Percentiles rank a stretch among this genome's conserved stretches.
phyloP scores from a whole-genome alignment of 2,113 vertebrate genomes.

The Hippocampus guttulatus region DNA sequence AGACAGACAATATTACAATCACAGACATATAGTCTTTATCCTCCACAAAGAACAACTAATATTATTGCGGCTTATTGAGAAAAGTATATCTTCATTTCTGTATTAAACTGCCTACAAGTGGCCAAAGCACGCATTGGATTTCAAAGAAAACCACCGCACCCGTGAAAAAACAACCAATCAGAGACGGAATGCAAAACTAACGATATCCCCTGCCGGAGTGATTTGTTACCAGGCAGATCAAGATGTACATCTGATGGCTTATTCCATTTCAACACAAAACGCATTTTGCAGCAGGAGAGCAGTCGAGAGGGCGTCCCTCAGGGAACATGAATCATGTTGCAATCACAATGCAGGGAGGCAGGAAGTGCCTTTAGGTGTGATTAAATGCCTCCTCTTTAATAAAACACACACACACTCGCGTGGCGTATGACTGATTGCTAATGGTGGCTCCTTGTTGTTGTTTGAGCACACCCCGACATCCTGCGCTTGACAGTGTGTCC shows the following conservation, averaged over 20 bases:
- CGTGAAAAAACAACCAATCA: too few relatives aligned
- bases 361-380: neutral
- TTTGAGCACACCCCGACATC: neutral
- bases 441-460: neutral
- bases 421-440: neutral
- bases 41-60: neutral
- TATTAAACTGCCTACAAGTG: neutral
- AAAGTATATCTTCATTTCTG: neutral
- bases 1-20: neutral
- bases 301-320: neutral
- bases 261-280: constrained; percentile 9
- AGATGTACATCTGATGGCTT: constrained; percentile 3
- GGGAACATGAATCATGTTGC: constrained; percentile 13
- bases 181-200: too few relatives aligned
- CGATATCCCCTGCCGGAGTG: neutral
- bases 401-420: neutral
- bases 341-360: neutral
- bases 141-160: too few relatives aligned
- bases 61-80: neutral
- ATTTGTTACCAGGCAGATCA: neutral
- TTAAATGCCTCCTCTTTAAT: neutral
- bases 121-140: neutral
- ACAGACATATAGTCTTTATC: neutral
- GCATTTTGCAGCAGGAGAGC: neutral
- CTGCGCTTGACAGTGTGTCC: neutral